Conservation (phyloP, 1,140 invertebrate species). For the Lordiphosa collinella region DNA sequence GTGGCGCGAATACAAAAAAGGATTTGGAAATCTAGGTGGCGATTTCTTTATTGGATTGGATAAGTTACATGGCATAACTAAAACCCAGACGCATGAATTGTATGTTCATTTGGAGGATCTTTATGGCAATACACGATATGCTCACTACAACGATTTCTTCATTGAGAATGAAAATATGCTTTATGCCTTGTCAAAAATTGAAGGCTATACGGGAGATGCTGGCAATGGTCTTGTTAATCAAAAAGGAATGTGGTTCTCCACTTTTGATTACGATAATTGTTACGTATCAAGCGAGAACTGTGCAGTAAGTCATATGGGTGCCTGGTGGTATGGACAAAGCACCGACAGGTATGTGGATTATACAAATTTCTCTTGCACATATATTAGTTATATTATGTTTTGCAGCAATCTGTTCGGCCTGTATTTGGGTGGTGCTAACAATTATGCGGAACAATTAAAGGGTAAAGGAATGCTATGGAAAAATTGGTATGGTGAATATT, state of each 20-base stretch:
- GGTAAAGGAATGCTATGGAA: too few species aligned
- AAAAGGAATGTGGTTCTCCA: not conserved
- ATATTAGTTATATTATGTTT: too few species aligned
- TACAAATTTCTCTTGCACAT: too few species aligned
- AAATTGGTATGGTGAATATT: too few species aligned
- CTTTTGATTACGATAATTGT: not conserved
- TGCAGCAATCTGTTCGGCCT: too few species aligned
- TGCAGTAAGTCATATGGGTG: not conserved
- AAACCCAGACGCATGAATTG: not conserved
- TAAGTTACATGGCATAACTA: slow-evolving; percentile 3
- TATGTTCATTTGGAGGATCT: slow-evolving; percentile 3
- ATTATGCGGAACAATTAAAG: too few species aligned
- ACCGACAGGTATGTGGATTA: not conserved
- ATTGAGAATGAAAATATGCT: slow-evolving; percentile 1
- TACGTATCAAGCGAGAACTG: not conserved
- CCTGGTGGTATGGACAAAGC: not conserved
- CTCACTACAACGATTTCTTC: not conserved
- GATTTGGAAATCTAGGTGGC: not conserved
- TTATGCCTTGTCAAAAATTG: not conserved
- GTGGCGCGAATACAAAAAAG: not conserved
- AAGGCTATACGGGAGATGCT: not conserved
- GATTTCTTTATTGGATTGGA: slow-evolving; percentile 6
- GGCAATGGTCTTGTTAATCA: not conserved
- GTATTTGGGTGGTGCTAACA: too few species aligned
- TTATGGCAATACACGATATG: not conserved